Evolutionary conservation across 2,113 vertebrate species (phyloP).

Genomic region (Upupa epops): DNA sequence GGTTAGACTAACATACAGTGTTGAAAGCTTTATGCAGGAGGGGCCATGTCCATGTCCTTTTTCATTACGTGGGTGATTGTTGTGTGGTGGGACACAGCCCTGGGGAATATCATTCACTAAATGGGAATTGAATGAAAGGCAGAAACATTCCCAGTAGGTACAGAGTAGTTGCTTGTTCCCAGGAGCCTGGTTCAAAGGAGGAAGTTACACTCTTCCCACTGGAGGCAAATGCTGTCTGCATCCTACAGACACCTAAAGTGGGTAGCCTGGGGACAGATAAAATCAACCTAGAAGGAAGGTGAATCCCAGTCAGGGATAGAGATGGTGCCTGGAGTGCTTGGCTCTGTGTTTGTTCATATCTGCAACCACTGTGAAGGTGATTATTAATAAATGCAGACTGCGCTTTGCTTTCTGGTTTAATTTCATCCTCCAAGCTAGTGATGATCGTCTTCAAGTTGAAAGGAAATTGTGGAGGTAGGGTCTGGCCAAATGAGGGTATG

Average conservation of each 20-base stretch:
- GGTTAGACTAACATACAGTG: neutral
- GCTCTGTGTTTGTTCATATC: neutral
- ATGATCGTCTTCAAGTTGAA: neutral
- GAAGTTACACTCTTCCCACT: neutral
- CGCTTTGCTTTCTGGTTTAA: neutral
- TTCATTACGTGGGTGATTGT: neutral
- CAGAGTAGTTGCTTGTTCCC: neutral
- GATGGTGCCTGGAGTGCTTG: neutral
- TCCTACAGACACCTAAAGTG: neutral
- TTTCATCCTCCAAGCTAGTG: neutral
- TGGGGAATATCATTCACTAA: neutral
- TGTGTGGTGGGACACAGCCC: neutral
- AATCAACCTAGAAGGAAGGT: neutral
- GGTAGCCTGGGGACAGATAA: neutral
- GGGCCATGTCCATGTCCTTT: neutral
- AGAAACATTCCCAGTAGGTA: accelerated
- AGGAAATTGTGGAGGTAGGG: neutral
- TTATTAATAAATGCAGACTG: neutral
- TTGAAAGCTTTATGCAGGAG: neutral
- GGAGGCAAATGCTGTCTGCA: neutral
- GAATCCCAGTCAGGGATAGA: neutral
- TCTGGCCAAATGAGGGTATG: accelerated
- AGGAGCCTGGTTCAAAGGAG: neutral
- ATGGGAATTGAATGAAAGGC: neutral
- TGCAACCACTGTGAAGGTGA: neutral